These are phyloP conservation scores for Caracal caracal DNA, from an alignment of 2,113 vertebrate species.

Conservation along the genomic window DNA sequence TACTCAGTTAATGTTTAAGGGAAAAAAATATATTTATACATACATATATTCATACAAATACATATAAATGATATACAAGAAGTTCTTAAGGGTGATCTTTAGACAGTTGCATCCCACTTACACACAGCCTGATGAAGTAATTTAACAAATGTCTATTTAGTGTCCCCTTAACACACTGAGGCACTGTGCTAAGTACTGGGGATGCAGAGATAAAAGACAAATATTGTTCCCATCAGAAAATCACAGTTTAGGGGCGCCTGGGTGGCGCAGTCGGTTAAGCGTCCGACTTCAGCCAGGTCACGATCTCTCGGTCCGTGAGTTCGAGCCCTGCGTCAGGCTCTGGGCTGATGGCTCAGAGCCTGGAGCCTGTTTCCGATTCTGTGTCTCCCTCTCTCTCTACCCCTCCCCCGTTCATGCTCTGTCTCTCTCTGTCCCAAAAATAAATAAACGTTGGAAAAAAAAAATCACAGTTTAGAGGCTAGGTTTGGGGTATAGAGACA, in stretches of 20 bases:
- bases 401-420: too few relatives aligned
- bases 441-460: too few relatives aligned
- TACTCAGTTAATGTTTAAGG: not conserved
- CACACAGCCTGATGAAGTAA: not conserved
- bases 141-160: not conserved
- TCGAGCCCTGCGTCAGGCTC: too few relatives aligned
- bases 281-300: too few relatives aligned
- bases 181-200: not conserved
- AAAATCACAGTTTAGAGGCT: not conserved
- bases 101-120: not conserved
- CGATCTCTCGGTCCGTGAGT: too few relatives aligned
- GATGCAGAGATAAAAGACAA: not conserved
- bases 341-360: too few relatives aligned
- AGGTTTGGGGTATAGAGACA: not conserved
- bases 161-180: not conserved
- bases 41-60: too few relatives aligned
- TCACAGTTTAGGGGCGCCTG: not conserved
- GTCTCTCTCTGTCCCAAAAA: too few relatives aligned
- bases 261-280: too few relatives aligned
- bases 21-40: not conserved
- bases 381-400: too few relatives aligned
- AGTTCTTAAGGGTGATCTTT: not conserved
- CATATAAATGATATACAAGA: not conserved
- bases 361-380: too few relatives aligned
- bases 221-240: not conserved